A percentile compares a stretch with the other conserved stretches of the same genome.
Conservation (phyloP, 2,113 vertebrate genomes). For the Martes martes region DNA sequence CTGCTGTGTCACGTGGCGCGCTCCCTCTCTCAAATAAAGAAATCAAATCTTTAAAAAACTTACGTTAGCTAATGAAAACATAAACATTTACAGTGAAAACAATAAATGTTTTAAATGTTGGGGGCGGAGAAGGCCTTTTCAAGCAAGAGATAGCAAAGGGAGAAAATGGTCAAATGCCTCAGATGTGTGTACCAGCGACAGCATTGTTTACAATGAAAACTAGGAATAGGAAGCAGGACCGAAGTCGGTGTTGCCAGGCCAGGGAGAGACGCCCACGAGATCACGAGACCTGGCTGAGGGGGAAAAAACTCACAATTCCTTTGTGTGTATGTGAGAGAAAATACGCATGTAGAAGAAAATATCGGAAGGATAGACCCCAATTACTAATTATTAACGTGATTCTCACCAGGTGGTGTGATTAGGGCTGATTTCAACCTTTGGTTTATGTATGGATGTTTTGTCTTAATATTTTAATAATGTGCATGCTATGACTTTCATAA, state of each 20-base stretch:
- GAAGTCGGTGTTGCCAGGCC: neutral
- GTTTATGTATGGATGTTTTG: neutral
- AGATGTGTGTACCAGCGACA: neutral
- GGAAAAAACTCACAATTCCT: neutral
- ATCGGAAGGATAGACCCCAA: neutral
- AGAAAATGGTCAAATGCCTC: neutral
- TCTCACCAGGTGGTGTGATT: neutral
- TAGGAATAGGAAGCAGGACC: neutral
- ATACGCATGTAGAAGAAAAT: neutral
- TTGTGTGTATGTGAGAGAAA: neutral
- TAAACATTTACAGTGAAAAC: neutral
- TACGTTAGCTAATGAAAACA: neutral
- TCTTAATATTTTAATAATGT: neutral
- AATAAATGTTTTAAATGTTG: neutral
- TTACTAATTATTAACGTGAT: neutral
- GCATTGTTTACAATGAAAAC: neutral
- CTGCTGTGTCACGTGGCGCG: fast-evolving
- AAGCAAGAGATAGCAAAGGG: neutral
- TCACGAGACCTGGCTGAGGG: neutral
- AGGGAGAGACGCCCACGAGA: neutral
- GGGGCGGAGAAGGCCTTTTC: neutral
- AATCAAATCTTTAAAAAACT: neutral
- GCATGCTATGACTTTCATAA: neutral
- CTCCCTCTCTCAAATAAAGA: neutral
- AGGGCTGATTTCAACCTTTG: neutral